Percentiles rank a stretch among this genome's conserved stretches.
phyloP scores from a whole-genome alignment of 2,113 vertebrate genomes.

The Lipophrys pholis region DNA sequence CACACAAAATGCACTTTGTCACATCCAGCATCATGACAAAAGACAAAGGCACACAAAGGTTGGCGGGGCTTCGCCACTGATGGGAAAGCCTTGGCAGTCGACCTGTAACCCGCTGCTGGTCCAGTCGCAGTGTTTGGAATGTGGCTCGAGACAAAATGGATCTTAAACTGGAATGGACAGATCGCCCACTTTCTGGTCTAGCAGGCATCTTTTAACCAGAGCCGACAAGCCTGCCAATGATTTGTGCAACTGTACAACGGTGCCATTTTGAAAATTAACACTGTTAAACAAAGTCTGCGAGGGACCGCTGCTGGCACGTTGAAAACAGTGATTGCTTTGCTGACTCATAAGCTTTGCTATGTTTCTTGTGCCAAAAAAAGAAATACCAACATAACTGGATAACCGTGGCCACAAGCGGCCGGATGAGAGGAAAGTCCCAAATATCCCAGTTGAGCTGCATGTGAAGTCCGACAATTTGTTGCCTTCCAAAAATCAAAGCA shows the following conservation, averaged over 20 bases:
- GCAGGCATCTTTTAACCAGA: constrained; percentile 34
- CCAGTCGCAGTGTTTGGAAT: constrained; percentile 28
- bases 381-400: not conserved
- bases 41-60: constrained; percentile 24
- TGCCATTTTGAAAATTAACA: constrained; percentile 65
- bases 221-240: constrained; percentile 45
- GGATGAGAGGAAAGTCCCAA: constrained; percentile 7
- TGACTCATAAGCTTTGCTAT: constrained; percentile 39
- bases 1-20: not conserved
- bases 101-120: constrained; percentile 27
- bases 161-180: constrained; percentile 12
- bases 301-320: constrained; percentile 16
- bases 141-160: constrained; percentile 44
- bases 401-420: constrained; percentile 1
- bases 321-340: constrained; percentile 35
- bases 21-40: constrained; percentile 44
- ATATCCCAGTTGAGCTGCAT: constrained; percentile 15
- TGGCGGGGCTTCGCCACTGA: constrained; percentile 31
- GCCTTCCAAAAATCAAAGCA: constrained; percentile 17
- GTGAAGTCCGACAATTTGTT: constrained; percentile 25
- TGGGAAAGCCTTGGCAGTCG: constrained; percentile 58
- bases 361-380: constrained; percentile 34
- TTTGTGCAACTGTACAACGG: constrained; percentile 25
- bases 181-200: constrained; percentile 12
- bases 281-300: constrained; percentile 54